A percentile compares a stretch with the other conserved stretches of the same genome.
These are phyloP conservation scores for Leuciscus idus DNA, from an alignment of 2,113 vertebrate species.

Conservation along the genomic window DNA sequence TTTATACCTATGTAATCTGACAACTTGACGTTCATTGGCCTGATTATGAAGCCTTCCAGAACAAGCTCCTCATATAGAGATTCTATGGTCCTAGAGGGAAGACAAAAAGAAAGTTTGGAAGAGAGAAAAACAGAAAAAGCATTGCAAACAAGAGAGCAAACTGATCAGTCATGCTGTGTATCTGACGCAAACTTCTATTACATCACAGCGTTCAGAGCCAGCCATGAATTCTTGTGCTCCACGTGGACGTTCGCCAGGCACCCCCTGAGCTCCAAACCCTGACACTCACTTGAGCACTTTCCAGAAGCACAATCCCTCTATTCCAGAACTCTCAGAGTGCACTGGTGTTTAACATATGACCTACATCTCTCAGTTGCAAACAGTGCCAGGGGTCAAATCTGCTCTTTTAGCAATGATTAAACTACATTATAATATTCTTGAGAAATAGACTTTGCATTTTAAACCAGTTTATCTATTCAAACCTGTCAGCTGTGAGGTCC, in stretches of 20 bases:
- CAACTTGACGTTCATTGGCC: slow-evolving; percentile 74
- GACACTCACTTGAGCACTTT: neutral
- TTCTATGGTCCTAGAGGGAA: slow-evolving; percentile 76
- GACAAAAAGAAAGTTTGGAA: slow-evolving; percentile 5
- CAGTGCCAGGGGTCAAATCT: neutral
- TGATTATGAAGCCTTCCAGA: slow-evolving; percentile 78
- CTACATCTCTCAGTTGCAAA: neutral
- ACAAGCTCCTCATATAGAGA: slow-evolving; percentile 83
- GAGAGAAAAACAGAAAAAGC: slow-evolving; percentile 5
- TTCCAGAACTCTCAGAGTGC: neutral
- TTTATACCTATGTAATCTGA: slow-evolving; percentile 80
- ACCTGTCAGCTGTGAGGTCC: slow-evolving; percentile 84
- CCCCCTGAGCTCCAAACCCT: slow-evolving; percentile 9
- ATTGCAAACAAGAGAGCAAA: neutral
- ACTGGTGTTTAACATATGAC: neutral
- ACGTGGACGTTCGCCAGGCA: neutral
- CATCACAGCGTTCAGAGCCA: slow-evolving; percentile 9
- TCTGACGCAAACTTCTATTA: slow-evolving; percentile 23
- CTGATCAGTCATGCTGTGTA: slow-evolving; percentile 35
- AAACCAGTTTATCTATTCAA: slow-evolving; percentile 15
- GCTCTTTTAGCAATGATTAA: neutral
- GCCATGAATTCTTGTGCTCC: neutral
- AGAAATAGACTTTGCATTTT: neutral
- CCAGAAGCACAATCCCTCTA: neutral
- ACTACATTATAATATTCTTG: neutral